Percentiles rank a stretch among this genome's conserved stretches.
phyloP scores from a whole-genome alignment of 2,888 invertebrate species.

The Parnassius apollo region DNA sequence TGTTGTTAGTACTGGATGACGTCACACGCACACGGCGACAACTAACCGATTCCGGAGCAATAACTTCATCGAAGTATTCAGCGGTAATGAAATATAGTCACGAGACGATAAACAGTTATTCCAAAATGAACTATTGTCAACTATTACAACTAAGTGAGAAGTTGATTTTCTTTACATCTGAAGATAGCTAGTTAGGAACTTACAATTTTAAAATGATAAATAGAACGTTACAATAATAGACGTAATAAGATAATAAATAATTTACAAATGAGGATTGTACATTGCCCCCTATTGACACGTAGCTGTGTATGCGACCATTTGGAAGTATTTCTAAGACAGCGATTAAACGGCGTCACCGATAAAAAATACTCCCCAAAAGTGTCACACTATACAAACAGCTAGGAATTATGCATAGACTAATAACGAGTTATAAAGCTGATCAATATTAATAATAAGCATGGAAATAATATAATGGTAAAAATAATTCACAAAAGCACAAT shows the following conservation, averaged over 20 bases:
- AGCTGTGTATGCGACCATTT: slow-evolving; percentile 51
- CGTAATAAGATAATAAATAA: slow-evolving; percentile 71
- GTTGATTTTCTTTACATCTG: slow-evolving; percentile 58
- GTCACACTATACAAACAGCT: slow-evolving; percentile 53
- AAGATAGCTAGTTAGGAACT: slow-evolving; percentile 80
- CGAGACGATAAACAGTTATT: slow-evolving; percentile 50
- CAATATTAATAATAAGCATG: slow-evolving; percentile 59
- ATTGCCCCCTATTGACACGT: slow-evolving; percentile 45
- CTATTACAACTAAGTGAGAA: slow-evolving; percentile 49
- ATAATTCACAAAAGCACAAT: slow-evolving; percentile 45
- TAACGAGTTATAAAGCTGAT: slow-evolving; percentile 59
- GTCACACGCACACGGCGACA: slow-evolving; percentile 29
- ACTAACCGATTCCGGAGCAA: slow-evolving; percentile 51
- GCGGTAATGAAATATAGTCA: slow-evolving; percentile 48
- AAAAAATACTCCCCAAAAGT: slow-evolving; percentile 71
- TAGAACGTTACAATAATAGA: slow-evolving; percentile 59
- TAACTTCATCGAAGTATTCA: slow-evolving; percentile 53
- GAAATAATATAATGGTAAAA: slow-evolving; percentile 49
- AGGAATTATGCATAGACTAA: slow-evolving; percentile 70
- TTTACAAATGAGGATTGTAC: slow-evolving; percentile 68
- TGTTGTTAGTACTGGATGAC: slow-evolving; percentile 60
- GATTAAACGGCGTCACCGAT: slow-evolving; percentile 36
- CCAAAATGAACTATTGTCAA: slow-evolving; percentile 49
- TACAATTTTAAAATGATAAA: slow-evolving; percentile 75
- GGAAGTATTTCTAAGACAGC: slow-evolving; percentile 65